Evolutionary conservation across 2,888 invertebrate genomes (phyloP).

Genomic region (Onchidella celtica): DNA sequence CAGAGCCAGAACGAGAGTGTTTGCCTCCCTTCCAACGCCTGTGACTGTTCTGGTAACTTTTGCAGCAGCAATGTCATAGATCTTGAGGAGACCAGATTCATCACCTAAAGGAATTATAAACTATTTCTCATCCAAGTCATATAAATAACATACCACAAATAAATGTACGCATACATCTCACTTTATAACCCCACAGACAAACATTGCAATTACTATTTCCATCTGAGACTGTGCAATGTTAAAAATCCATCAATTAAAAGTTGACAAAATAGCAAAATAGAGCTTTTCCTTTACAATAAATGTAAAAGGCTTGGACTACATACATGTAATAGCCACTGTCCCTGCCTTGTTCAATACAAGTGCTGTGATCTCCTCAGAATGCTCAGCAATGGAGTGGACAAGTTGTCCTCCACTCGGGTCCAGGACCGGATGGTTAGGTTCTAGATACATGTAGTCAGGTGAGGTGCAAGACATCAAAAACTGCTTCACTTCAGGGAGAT

Average conservation of each 20-base stretch:
- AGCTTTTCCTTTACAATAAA: too few species aligned
- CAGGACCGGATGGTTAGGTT: slow-evolving; percentile 61
- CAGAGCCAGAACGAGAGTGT: not conserved
- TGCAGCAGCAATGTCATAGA: slow-evolving; percentile 4
- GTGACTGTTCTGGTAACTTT: not conserved
- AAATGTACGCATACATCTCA: too few species aligned
- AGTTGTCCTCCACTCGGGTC: slow-evolving; percentile 70
- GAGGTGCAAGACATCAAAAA: not conserved
- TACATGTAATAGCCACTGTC: slow-evolving; percentile 64
- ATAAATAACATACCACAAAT: too few species aligned
- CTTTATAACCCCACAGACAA: too few species aligned
- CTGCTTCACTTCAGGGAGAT: not conserved
- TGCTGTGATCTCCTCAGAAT: slow-evolving; percentile 61
- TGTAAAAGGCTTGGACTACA: too few species aligned
- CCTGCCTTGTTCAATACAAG: slow-evolving; percentile 65
- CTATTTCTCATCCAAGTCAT: too few species aligned
- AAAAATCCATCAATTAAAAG: too few species aligned
- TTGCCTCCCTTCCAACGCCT: not conserved
- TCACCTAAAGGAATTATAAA: not conserved
- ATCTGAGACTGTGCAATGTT: too few species aligned
- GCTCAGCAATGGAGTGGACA: slow-evolving; percentile 66
- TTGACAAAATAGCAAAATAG: too few species aligned
- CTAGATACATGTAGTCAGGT: slow-evolving; percentile 57
- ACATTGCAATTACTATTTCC: too few species aligned
- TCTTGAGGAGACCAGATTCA: not conserved